These are phyloP conservation scores for Nicator chloris DNA, from an alignment of 2,113 vertebrate genomes.

Conservation along the genomic window DNA sequence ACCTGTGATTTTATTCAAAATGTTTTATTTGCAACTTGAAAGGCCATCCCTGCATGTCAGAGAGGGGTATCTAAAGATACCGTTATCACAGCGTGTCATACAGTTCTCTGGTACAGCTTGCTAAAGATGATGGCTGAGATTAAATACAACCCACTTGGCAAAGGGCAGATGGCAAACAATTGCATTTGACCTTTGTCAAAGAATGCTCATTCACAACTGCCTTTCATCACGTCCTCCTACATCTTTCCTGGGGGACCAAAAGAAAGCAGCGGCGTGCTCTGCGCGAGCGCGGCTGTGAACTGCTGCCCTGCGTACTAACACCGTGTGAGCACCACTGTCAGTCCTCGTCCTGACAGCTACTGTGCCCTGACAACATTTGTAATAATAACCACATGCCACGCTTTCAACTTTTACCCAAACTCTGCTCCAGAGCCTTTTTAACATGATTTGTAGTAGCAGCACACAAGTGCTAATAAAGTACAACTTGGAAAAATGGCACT, in stretches of 20 bases:
- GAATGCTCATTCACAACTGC: constrained; percentile 41
- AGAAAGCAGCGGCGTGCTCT: neutral
- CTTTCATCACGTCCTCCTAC: constrained; percentile 29
- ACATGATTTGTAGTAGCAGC: neutral
- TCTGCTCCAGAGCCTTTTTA: neutral
- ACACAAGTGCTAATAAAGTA: neutral
- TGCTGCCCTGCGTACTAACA: neutral
- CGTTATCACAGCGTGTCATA: neutral
- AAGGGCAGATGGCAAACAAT: constrained; percentile 61
- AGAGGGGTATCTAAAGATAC: neutral
- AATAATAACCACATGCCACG: neutral
- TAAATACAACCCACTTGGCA: constrained; percentile 34
- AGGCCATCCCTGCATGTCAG: neutral
- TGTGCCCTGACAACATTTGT: neutral
- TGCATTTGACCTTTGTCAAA: constrained; percentile 60
- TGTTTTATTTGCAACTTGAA: neutral
- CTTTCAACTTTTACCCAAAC: neutral
- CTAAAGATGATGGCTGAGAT: constrained; percentile 52
- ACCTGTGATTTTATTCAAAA: neutral
- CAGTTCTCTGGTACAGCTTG: neutral
- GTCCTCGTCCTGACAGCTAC: neutral
- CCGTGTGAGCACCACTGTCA: neutral
- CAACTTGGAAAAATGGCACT: neutral
- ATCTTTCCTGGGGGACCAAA: constrained; percentile 24
- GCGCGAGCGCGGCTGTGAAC: neutral